Evolutionary conservation across 2,797 vertebrate species (phyloP).

Genomic region (Hoplostethus atlanticus): DNA sequence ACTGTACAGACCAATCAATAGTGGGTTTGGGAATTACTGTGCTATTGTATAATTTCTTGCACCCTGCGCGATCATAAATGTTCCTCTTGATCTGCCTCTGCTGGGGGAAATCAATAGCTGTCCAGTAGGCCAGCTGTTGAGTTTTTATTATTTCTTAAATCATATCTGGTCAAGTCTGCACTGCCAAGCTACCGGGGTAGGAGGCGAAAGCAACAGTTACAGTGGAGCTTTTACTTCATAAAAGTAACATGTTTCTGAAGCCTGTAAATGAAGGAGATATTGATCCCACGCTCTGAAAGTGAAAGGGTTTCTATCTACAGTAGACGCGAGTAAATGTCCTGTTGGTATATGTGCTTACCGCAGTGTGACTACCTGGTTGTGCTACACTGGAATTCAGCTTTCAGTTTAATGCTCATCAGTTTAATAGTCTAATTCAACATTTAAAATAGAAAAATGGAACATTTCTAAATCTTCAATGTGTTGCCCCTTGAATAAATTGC

Average conservation of each 20-base stretch:
- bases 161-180: constrained; percentile 60
- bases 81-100: constrained; percentile 75
- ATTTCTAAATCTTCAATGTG: background rate
- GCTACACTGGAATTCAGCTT: constrained; percentile 16
- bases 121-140: constrained; percentile 74
- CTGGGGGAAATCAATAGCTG: constrained; percentile 73
- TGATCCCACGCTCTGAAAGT: constrained; percentile 63
- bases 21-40: constrained; percentile 51
- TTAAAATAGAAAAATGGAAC: too few species aligned
- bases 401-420: background rate
- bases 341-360: constrained; percentile 57
- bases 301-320: constrained; percentile 59
- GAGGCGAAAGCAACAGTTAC: constrained; percentile 55
- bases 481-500: background rate
- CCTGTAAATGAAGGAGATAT: constrained; percentile 68
- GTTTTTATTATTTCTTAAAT: constrained; percentile 81
- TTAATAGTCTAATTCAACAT: background rate
- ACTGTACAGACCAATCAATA: constrained; percentile 64
- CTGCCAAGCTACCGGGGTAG: constrained; percentile 54
- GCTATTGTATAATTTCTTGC: constrained; percentile 72
- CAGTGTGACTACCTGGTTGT: constrained; percentile 52
- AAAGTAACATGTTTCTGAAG: constrained; percentile 71
- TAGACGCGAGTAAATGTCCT: constrained; percentile 4
- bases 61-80: constrained; percentile 77
- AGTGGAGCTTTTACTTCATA: constrained; percentile 76